These are phyloP conservation scores for Sphaerophoria taeniata DNA, from an alignment of 2,888 invertebrate species.

Conservation along the genomic window DNA sequence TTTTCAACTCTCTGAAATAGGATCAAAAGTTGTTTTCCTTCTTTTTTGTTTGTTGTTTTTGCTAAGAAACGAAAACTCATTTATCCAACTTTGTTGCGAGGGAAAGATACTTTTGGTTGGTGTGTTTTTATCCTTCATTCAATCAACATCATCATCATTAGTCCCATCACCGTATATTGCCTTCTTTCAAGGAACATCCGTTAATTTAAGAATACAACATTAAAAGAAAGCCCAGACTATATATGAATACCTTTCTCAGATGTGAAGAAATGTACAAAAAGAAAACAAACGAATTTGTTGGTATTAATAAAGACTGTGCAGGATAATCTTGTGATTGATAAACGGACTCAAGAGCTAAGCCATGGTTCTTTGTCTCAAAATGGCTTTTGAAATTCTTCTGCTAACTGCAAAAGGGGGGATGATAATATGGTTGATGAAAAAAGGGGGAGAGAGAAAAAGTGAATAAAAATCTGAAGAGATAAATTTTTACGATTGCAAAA, in stretches of 20 bases:
- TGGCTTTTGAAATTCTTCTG: slow-evolving; percentile 16
- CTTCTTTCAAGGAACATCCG: neutral
- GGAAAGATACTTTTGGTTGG: slow-evolving; percentile 19
- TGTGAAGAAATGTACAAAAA: slow-evolving; percentile 3
- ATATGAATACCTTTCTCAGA: slow-evolving; percentile 35
- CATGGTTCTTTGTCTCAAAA: slow-evolving; percentile 45
- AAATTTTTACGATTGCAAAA: slow-evolving; percentile 63
- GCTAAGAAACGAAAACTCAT: slow-evolving; percentile 29
- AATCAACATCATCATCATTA: slow-evolving; percentile 18
- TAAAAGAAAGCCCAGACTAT: slow-evolving; percentile 12
- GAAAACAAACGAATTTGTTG: slow-evolving; percentile 36
- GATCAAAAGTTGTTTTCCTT: slow-evolving; percentile 10
- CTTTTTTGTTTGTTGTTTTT: slow-evolving; percentile 20
- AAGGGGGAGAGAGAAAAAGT: neutral
- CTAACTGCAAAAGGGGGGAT: neutral
- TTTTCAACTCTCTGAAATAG: slow-evolving; percentile 1
- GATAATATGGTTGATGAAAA: neutral
- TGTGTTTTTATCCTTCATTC: slow-evolving; percentile 35
- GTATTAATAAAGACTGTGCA: slow-evolving; percentile 37
- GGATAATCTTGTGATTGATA: slow-evolving; percentile 70
- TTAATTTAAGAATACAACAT: slow-evolving; percentile 15
- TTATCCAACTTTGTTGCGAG: slow-evolving; percentile 49
- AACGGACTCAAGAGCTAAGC: slow-evolving; percentile 56
- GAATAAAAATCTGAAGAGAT: slow-evolving; percentile 26
- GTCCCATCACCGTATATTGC: neutral